A percentile compares a stretch with the other conserved stretches of the same genome.
Evolutionary conservation across 2,797 vertebrate genomes (phyloP).

Genomic region (Paramormyrops hopkinsi): DNA sequence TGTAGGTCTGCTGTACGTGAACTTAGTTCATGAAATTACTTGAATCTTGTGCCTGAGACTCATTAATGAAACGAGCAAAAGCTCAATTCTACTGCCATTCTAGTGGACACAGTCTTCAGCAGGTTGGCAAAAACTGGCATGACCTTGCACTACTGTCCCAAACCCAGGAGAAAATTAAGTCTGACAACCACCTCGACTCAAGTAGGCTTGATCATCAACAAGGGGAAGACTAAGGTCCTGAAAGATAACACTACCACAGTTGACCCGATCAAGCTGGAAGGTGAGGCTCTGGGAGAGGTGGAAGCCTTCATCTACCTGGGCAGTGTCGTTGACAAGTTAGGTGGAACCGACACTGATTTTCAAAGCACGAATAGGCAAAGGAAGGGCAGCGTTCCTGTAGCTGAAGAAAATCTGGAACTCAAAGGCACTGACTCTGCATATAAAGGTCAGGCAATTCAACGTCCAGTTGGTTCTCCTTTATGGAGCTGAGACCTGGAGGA

Average conservation of each 20-base stretch:
- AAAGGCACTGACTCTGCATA: neutral
- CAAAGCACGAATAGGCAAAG: neutral
- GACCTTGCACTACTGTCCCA: neutral
- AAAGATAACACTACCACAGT: neutral
- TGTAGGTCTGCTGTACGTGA: neutral
- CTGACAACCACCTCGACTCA: neutral
- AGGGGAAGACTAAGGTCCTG: neutral
- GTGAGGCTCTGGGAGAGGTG: neutral
- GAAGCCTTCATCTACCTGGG: neutral
- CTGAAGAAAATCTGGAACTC: neutral
- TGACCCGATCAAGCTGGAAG: neutral
- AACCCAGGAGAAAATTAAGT: neutral
- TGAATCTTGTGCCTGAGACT: neutral
- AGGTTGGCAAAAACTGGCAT: neutral
- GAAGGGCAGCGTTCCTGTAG: neutral
- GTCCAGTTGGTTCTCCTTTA: too few species aligned
- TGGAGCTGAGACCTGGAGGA: neutral
- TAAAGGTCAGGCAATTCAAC: neutral
- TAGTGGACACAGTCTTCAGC: neutral
- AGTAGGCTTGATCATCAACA: neutral
- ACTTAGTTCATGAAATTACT: neutral
- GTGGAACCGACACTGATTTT: neutral
- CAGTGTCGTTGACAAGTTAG: neutral
- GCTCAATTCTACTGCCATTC: neutral
- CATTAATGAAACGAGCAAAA: neutral